Percentiles rank a stretch among this genome's conserved stretches.
phyloP scores from a whole-genome alignment of 1,140 invertebrate species.

The Drosophila parabipectinata region DNA sequence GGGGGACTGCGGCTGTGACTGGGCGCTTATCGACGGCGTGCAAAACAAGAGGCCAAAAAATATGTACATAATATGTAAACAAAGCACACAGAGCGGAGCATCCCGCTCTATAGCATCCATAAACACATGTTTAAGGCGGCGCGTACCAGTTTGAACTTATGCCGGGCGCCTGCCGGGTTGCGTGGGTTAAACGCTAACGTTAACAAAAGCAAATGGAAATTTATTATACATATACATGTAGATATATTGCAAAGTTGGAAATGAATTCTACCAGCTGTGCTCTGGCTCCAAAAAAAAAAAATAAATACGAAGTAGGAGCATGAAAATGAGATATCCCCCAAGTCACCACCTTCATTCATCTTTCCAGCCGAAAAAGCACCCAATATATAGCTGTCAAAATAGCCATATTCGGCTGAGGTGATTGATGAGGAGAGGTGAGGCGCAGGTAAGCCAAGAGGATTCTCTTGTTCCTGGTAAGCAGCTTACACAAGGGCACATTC shows the following conservation, averaged over 20 bases:
- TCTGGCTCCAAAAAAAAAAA: slow-evolving; percentile 4
- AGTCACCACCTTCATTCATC: slow-evolving; percentile 15
- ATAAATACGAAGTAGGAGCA: slow-evolving; percentile 5
- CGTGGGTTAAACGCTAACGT: slow-evolving; percentile 27
- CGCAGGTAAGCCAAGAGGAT: not conserved
- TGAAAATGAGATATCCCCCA: slow-evolving; percentile 6
- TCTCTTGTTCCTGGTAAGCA: slow-evolving; percentile 15
- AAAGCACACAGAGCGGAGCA: slow-evolving; percentile 36
- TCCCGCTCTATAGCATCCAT: slow-evolving; percentile 33
- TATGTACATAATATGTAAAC: slow-evolving; percentile 80
- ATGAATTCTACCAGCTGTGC: slow-evolving; percentile 66
- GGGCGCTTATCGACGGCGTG: slow-evolving; percentile 65
- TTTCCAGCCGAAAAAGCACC: slow-evolving; percentile 7
- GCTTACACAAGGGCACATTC: slow-evolving; percentile 25
- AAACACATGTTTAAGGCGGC: slow-evolving; percentile 75
- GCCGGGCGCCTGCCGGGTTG: slow-evolving; percentile 28
- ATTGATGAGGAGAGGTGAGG: slow-evolving; percentile 22
- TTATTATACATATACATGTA: slow-evolving; percentile 76
- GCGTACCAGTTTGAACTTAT: slow-evolving; percentile 68
- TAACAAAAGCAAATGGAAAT: slow-evolving; percentile 66
- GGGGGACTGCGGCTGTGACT: not conserved
- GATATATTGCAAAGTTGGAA: slow-evolving; percentile 73
- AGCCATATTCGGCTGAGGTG: slow-evolving; percentile 27
- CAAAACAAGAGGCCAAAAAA: slow-evolving; percentile 81
- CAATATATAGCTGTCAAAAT: slow-evolving; percentile 18